Evolutionary conservation across 1,140 invertebrate genomes (phyloP), one percentile per base, ranked within the genome.

Genomic region (Drosophila littoralis): DNA sequence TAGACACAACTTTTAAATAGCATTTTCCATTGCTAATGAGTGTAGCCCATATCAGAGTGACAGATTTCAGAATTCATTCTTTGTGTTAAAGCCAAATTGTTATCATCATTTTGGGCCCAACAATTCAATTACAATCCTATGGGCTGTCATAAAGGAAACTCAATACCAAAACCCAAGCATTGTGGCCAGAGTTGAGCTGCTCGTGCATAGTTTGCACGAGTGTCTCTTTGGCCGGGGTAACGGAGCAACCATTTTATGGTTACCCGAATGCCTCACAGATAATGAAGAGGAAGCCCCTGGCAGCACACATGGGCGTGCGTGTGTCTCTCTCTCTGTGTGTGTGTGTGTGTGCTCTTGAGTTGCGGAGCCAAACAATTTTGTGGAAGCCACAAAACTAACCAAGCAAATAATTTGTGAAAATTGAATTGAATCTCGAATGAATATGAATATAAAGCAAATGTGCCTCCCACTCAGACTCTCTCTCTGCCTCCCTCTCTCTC

Each of bases 321-420:
- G 1, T 43, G 1, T 15, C 9, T 45, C 4, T 59, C 6, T 35
- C 42, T 51, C 22, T 22, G n/a, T 10, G 1, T 43, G 1, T 15
- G 13, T 45, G 7, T 59, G 4, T 45, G 57, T 51, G 33, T 67
- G 61, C 46, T 66, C 55, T 45, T 69, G 67, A 35, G 61, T 9
- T 32, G 50, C 28, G 22, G 55, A 63, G 72, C 42, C 72, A 70
- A 78, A 82, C 76, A 88, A 88, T 86, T 86, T 74, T 86, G 82
- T 76, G 79, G 83, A 86, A 86, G 79, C 83, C 83, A 88, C 83
- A 86, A 50, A 86, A 86, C 83, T 83, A 86, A 88, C 83, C 83
- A 89, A 80, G 83, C 83, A 83, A 88, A 88, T 88, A 88, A 88
- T 83, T 88, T 83, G 77, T 43, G 60, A 80, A 88, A 88, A 88